Evolutionary conservation across 2,888 invertebrate species (phyloP), one percentile per base, ranked within the genome.

Genomic region (Resseliella maxima): DNA sequence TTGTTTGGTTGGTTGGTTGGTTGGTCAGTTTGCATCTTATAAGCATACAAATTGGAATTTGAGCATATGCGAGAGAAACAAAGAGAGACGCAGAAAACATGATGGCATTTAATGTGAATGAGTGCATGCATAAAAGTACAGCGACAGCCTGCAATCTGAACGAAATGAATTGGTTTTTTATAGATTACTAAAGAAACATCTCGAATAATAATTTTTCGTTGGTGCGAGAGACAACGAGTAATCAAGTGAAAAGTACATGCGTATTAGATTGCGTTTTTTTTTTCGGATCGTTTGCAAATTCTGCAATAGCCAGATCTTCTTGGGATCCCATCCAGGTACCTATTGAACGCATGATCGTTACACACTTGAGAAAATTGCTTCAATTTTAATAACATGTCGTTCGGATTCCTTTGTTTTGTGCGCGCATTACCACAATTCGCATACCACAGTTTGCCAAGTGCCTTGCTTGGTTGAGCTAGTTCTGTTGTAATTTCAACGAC

Each of bases 161-260:
- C 72, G 31, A 72, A 72, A 72, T 72, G 72, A 72, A 72, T 72
- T 72, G 72, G 72, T 72, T 72, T 72, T 72, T 72, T 72, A 72
- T 72, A 72, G 72, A 72, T 35, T 35, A 72, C 31, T 72, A 31
- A 72, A 72, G 72, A 72, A 72, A 72, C 31, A 72, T 72, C 31
- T 72, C 72, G 72, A 72, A 72, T 72, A 72, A 31, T 72, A 59
- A 31, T 72, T 72, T 72, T 72, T 72, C 31, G 72, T 72, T 31
- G 59, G 59, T 72, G 72, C 0, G 72, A 72, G 72, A 72, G 35
- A 72, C 31, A 72, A 31, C 72, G 31, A 72, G 72, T 72, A 72
- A 72, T 72, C 72, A 72, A 72, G 72, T 72, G 72, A 72, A 72
- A 72, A 72, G 72, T 72, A 72, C 72, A 72, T 72, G 72, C 72